phyloP scores from a whole-genome alignment of 2,113 vertebrate genomes.

The Gymnogyps californianus region DNA sequence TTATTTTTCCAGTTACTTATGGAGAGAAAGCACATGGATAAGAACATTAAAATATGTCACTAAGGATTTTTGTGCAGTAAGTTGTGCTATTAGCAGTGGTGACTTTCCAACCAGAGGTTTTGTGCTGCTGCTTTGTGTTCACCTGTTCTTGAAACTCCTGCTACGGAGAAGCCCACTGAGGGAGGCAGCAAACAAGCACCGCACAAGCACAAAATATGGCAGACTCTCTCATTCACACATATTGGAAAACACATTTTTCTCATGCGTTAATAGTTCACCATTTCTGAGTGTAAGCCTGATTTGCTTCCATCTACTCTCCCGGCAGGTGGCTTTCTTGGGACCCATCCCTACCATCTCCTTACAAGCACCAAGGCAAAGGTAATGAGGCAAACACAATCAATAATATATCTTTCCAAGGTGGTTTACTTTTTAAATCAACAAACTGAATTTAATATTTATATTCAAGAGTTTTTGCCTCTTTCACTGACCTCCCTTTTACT shows the following conservation, averaged over 20 bases:
- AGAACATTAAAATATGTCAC: not conserved
- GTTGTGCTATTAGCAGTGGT: not conserved
- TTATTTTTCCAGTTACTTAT: not conserved
- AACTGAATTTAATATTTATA: not conserved
- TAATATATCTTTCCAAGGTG: not conserved
- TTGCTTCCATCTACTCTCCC: not conserved
- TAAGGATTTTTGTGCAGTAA: not conserved
- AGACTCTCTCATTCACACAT: not conserved
- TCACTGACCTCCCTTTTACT: not conserved
- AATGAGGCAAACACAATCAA: not conserved
- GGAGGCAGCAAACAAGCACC: not conserved
- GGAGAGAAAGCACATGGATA: not conserved
- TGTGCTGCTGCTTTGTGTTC: not conserved
- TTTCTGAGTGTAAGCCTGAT: not conserved
- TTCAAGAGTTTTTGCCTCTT: not conserved
- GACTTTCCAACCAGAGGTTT: not conserved
- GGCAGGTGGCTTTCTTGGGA: not conserved
- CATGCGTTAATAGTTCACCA: not conserved
- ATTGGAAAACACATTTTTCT: not conserved
- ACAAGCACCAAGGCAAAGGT: not conserved
- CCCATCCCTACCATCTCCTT: not conserved
- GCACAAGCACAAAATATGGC: fast-evolving
- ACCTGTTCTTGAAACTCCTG: fast-evolving
- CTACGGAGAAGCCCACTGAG: not conserved
- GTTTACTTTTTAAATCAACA: not conserved